phyloP scores from a whole-genome alignment of 30 jellyfish, hydroid and myxozoan species.

The Aurelia aurita complex sp. Pacific region DNA sequence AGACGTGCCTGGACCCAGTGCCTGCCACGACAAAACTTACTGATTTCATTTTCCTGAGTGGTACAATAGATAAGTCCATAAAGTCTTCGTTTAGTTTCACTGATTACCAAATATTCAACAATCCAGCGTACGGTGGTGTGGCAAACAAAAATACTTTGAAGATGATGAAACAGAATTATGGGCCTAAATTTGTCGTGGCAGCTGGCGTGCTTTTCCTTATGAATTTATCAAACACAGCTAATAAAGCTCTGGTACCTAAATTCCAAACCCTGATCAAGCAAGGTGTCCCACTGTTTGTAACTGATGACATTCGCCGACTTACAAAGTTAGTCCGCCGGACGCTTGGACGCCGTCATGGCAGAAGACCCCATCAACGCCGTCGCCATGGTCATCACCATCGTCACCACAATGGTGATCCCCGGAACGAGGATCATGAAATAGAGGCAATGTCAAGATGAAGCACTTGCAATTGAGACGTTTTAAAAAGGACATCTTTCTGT shows the following conservation, averaged over 20 bases:
- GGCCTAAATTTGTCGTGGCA: slow-evolving; percentile 57
- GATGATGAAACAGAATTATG: slow-evolving; percentile 66
- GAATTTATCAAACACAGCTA: not conserved
- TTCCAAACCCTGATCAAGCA: slow-evolving; percentile 23
- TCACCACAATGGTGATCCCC: not conserved
- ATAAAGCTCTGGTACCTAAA: not conserved
- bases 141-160: slow-evolving; percentile 42
- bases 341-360: not conserved
- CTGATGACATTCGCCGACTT: slow-evolving; percentile 66
- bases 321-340: slow-evolving; percentile 20
- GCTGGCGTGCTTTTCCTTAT: slow-evolving; percentile 53
- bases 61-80: slow-evolving; percentile 56
- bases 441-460: slow-evolving; percentile 17
- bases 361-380: too few species aligned
- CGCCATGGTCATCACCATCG: not conserved
- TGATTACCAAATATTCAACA: slow-evolving; percentile 40
- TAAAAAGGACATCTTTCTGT: not conserved
- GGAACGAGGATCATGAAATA: slow-evolving; percentile 8
- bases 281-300: slow-evolving; percentile 64
- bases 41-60: slow-evolving; percentile 44
- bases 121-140: slow-evolving; percentile 40
- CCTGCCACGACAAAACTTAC: slow-evolving; percentile 30
- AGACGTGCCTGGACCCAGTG: not conserved
- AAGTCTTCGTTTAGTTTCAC: slow-evolving; percentile 37
- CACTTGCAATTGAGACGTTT: not conserved